Base-by-base conservation (phyloP, 1,140 invertebrate species). In the Drosophila punjabiensis region DNA sequence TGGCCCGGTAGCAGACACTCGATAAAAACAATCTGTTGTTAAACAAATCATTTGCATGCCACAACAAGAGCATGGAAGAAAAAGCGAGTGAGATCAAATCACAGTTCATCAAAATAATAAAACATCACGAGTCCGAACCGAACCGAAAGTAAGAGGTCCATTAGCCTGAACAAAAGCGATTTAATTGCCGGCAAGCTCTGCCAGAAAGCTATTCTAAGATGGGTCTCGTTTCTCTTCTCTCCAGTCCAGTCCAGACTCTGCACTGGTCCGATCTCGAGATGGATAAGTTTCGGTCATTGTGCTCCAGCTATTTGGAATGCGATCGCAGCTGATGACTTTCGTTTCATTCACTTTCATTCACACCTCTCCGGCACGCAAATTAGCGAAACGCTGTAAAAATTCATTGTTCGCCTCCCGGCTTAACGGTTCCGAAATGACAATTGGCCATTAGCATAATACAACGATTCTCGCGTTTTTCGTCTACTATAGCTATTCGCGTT, bases 261-360 rank as follows among this genome's bases (percentile, higher is more conserved):
- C 50, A 41, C 8, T 71, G 20, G 11, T 20, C 10, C 16, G 67
- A 65, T 79, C 68, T 60, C 60, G 16, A 45, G 77, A 73, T 73
- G 77, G 81, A 83, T 83, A 78, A 62, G 73, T 52, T 76, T 67
- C 75, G 73, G 67, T 74, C 69, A 73, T 61, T 50, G 30, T 43
- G 35, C 60, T 76, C 61, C 33, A 41, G 55, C 63, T 47, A 58
- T 66, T 74, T 48, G 48, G 56, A 65, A 84, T 76, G 75, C 55
- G 64, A 47, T 61, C 48, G 68, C 53, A 20, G 73, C 73, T 58
- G 75, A 86, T 86, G 81, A 79, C 82, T 86, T 86, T 86, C 82
- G 79, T 79, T 78, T 89, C 52, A 75, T 84, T 89, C 74, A 76
- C 82, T 89, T 88, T 90, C 85, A 73, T 85, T 89, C 86, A 90